phyloP scores from a whole-genome alignment of 1,140 invertebrate genomes.

The Bombus haemorrhoidalis region DNA sequence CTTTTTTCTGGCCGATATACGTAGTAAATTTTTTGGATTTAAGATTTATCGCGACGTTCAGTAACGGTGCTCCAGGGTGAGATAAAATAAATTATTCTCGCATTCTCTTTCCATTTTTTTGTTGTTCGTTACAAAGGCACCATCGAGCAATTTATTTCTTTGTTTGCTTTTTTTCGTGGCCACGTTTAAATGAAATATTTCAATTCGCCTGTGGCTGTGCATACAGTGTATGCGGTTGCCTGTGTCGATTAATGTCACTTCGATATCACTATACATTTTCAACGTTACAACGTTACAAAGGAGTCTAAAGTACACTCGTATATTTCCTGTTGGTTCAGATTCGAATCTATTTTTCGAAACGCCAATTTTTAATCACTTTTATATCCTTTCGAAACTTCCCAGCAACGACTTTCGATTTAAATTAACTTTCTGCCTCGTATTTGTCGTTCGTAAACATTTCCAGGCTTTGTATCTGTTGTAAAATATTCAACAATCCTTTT shows the following conservation, averaged over 20 bases:
- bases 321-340: not conserved
- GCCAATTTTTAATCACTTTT: not conserved
- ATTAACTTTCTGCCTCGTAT: not conserved
- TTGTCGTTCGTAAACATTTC: not conserved
- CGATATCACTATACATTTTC: not conserved
- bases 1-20: not conserved
- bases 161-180: not conserved
- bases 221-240: not conserved
- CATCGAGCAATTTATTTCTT: not conserved
- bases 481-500: not conserved
- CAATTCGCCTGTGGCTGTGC: not conserved
- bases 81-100: conserved; percentile 16
- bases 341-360: not conserved
- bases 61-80: not conserved
- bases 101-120: not conserved
- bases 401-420: not conserved
- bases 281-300: not conserved
- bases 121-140: not conserved
- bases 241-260: conserved; percentile 9
- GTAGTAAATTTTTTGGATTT: not conserved
- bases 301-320: not conserved
- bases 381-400: too few relatives aligned
- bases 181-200: conserved; percentile 24
- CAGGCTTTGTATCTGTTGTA: not conserved
- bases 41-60: not conserved